A percentile compares a stretch with the other conserved stretches of the same genome.
Evolutionary conservation across 1,140 invertebrate species (phyloP).

Genomic region (Eriocheir sinensis): DNA sequence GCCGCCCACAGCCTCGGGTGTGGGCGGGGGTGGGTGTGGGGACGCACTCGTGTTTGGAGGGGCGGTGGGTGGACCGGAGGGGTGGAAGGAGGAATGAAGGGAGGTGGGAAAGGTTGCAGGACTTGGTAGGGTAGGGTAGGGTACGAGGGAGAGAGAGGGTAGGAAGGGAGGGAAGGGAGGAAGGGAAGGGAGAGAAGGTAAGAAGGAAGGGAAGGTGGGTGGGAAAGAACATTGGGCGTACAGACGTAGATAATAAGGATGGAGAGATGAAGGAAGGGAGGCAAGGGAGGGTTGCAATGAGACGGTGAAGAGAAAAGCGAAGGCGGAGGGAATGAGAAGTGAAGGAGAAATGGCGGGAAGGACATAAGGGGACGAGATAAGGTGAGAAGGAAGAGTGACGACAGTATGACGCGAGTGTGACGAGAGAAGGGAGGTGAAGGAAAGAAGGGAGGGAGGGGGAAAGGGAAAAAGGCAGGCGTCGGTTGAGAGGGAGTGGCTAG

Average conservation of each 20-base stretch:
- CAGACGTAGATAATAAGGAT: not conserved
- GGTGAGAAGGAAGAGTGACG: not conserved
- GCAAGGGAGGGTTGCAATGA: not conserved
- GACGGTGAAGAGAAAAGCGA: not conserved
- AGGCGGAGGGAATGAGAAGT: not conserved
- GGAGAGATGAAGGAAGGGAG: not conserved
- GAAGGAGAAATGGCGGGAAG: no score
- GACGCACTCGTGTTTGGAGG: not conserved
- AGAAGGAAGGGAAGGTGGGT: not conserved
- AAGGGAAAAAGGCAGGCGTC: no score
- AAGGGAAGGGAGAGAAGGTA: not conserved
- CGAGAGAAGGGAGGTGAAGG: not conserved
- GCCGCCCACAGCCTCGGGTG: not conserved
- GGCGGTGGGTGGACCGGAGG: not conserved
- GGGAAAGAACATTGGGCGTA: not conserved
- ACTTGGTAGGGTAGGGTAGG: not conserved
- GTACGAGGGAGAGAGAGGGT: not conserved
- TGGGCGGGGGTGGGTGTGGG: conserved; percentile 1
- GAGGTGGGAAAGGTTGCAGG: no score
- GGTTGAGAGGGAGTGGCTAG: no score
- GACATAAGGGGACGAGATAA: no score
- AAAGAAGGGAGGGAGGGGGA: no score
- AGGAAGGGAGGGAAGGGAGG: not conserved
- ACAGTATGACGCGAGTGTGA: not conserved
- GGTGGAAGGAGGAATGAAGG: no score